Conservation (phyloP, 1,140 invertebrate genomes). For the Eriocheir sinensis region DNA sequence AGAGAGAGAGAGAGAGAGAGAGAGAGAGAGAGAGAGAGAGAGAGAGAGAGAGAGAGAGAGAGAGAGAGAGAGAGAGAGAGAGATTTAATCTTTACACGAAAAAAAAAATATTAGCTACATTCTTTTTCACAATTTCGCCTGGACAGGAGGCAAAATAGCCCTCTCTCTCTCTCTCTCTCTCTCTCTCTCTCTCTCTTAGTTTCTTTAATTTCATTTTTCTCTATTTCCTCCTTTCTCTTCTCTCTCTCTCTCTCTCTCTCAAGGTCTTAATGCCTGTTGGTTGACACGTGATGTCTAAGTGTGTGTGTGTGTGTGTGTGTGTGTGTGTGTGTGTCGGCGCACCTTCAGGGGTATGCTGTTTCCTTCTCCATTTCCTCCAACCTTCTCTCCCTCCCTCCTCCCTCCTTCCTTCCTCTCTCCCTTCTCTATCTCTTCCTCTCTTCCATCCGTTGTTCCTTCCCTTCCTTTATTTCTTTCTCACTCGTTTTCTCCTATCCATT, state of each 20-base stretch:
- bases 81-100: too few relatives aligned
- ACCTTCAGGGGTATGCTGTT: not conserved
- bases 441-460: too few relatives aligned
- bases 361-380: not conserved
- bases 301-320: not conserved
- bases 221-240: not conserved
- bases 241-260: not conserved
- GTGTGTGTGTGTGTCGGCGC: not conserved
- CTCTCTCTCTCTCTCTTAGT: not conserved
- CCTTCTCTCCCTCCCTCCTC: too few relatives aligned
- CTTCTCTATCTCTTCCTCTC: too few relatives aligned
- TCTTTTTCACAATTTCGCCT: not conserved
- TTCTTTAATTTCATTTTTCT: not conserved
- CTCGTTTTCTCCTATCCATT: too few relatives aligned
- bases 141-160: not conserved
- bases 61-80: constrained; percentile 4
- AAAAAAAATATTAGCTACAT: not conserved
- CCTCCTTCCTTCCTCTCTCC: too few relatives aligned
- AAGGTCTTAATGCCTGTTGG: not conserved
- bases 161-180: not conserved
- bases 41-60: not conserved
- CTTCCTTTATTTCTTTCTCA: too few relatives aligned
- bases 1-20: too few relatives aligned
- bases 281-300: not conserved
- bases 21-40: too few relatives aligned